Evolutionary conservation across 1,140 invertebrate species (phyloP).

Genomic region (Bombus huntii): DNA sequence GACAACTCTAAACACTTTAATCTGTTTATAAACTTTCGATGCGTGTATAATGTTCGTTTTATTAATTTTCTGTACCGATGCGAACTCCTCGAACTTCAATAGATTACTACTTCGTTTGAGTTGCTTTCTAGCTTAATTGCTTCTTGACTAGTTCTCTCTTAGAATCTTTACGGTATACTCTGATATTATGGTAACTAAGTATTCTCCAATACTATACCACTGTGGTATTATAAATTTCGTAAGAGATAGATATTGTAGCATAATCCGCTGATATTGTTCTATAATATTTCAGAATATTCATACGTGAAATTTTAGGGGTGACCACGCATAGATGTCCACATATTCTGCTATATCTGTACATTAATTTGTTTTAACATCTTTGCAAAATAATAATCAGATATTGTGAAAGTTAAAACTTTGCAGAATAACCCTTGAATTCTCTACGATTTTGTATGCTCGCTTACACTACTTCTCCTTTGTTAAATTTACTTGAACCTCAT

Average conservation of each 20-base stretch:
- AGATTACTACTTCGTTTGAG: background rate
- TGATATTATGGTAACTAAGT: background rate
- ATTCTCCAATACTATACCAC: background rate
- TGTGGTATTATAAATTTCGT: background rate
- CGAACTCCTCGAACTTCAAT: background rate
- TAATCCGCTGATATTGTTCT: too few species aligned
- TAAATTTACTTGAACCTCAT: too few species aligned
- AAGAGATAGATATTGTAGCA: background rate
- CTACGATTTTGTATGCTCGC: too few species aligned
- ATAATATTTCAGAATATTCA: too few species aligned
- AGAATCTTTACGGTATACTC: background rate
- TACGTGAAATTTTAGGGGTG: too few species aligned
- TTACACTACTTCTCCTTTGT: too few species aligned
- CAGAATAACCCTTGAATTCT: too few species aligned
- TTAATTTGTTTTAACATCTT: too few species aligned
- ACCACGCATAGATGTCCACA: too few species aligned
- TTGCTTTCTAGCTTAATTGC: background rate
- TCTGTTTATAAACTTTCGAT: background rate
- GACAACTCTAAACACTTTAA: background rate
- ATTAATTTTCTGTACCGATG: background rate
- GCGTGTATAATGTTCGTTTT: background rate
- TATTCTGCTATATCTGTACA: too few species aligned
- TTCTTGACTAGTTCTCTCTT: background rate
- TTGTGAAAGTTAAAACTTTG: too few species aligned
- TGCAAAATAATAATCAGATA: too few species aligned